Evolutionary conservation across 2,113 vertebrate genomes (phyloP), one percentile per base, ranked within the genome.

Genomic region (Prionailurus bengalensis): DNA sequence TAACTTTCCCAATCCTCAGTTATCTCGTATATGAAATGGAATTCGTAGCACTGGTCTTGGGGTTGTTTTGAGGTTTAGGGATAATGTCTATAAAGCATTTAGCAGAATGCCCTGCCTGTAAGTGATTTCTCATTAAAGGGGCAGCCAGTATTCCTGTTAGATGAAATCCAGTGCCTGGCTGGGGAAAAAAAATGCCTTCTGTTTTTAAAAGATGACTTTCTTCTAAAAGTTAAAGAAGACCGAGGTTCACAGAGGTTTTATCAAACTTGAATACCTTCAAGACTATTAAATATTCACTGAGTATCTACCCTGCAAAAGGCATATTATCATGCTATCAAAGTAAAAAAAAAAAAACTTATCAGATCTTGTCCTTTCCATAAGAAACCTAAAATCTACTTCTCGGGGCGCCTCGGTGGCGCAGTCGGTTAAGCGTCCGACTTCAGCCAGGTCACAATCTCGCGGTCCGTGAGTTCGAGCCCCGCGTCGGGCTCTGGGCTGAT

Each of bases 181-280:
- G 45, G 63, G 73, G 16, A 10, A 91, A 70, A 70, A 85, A 76
- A 94, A 73, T 55, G 2, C 15, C 27, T 92, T 92, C n/a, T 82
- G 33, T 79, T 86, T 48, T 78, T 53, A 65, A 91, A 93, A 94
- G 78, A 31, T 33, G 29, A 42, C 81, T 92, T 90, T 94, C 84
- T 83, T 73, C 31, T 73, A 89, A 68, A 45, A 94, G 61, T 85
- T 55, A 68, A 76, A 92, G 55, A 42, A 78, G 76, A 91, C 7
- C 39, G 42, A 61, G n/a, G 45, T 12, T 86, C 78, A 31, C 36
- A 58, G 25, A 8, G 36, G 81, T 97, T 96, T 68, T 88, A 95
- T 92, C 53, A 96, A 94, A 88, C 31, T 39, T 39, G 39, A 39
- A 39, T 48, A 27, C 19, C 61, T 55, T 17, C 55, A 95, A 74